Conservation (phyloP, 2,888 invertebrate genomes). For the Pristionchus japonicus region DNA sequence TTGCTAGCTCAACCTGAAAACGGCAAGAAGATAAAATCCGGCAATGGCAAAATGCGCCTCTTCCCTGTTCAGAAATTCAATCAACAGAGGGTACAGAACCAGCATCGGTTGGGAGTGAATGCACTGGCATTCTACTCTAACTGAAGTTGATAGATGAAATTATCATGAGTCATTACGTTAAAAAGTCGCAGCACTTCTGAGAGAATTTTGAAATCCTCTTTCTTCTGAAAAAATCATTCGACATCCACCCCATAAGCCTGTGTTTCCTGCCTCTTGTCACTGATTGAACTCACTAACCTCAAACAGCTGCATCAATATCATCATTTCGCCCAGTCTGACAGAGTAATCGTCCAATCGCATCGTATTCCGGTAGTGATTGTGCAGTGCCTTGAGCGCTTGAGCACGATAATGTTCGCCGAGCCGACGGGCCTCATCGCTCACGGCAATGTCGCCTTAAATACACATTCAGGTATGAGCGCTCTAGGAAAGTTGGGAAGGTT, state of each 20-base stretch:
- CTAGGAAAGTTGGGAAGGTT: no score
- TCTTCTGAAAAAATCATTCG: neutral
- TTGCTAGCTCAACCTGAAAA: no score
- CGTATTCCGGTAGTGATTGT: neutral
- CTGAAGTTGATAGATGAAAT: neutral
- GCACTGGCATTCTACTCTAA: no score
- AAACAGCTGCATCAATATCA: constrained; percentile 7
- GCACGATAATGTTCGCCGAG: neutral
- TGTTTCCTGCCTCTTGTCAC: neutral
- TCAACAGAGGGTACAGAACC: no score
- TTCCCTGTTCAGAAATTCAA: no score
- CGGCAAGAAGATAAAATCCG: no score
- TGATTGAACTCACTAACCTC: neutral
- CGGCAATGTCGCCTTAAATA: neutral
- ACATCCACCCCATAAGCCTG: neutral
- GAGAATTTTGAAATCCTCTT: neutral
- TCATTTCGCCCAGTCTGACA: neutral
- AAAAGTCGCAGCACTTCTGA: neutral
- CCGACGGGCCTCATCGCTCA: neutral
- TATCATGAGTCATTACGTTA: neutral
- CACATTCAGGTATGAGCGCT: no score
- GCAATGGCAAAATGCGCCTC: no score
- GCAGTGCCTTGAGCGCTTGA: neutral
- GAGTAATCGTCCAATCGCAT: neutral
- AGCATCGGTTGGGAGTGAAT: no score